phyloP scores from a whole-genome alignment of 2,797 vertebrate species.

The Morelia viridis region DNA sequence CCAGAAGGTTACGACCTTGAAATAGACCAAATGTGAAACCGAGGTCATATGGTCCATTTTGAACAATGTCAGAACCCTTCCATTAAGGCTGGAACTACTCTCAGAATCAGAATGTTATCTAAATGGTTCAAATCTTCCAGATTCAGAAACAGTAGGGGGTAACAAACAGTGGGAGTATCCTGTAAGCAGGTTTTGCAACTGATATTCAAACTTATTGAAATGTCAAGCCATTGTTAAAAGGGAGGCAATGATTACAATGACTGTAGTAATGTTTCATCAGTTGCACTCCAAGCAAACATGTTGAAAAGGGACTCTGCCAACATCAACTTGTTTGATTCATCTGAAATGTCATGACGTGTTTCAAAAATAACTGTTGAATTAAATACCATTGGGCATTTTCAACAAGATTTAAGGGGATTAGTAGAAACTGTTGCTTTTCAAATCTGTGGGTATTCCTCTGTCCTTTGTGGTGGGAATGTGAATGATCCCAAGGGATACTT shows the following conservation, averaged over 20 bases:
- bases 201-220: no score
- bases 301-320: neutral
- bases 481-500: no score
- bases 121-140: neutral
- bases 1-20: no score
- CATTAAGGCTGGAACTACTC: no score
- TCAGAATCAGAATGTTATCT: no score
- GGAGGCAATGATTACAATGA: neutral
- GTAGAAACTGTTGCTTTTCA: neutral
- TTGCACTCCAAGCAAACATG: neutral
- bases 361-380: no score
- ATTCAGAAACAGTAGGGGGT: neutral
- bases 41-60: no score
- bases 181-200: neutral
- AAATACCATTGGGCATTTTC: no score
- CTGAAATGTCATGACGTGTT: neutral
- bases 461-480: neutral
- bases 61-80: no score
- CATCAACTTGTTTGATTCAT: neutral
- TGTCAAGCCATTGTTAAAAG: neutral
- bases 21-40: no score
- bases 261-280: neutral
- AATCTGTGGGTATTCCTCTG: no score
- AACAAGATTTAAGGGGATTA: neutral
- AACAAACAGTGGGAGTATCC: neutral